These are phyloP conservation scores for Acanthosepion pharaonis DNA, from an alignment of 2,888 invertebrate species.

Conservation along the genomic window DNA sequence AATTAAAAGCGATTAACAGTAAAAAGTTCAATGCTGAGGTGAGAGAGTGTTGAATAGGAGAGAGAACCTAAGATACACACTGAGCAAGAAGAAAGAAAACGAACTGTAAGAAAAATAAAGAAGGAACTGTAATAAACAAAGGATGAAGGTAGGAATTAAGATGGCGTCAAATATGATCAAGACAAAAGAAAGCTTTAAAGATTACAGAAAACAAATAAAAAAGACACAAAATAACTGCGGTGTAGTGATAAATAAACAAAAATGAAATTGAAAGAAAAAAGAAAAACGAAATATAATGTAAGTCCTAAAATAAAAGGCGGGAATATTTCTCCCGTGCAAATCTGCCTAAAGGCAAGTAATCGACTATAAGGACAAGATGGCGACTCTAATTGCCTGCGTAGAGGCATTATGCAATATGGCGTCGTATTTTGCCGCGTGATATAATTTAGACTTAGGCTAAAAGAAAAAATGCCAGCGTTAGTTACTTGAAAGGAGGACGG, in stretches of 20 bases:
- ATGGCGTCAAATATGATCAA: conserved; percentile 3
- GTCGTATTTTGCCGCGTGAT: conserved; percentile 33
- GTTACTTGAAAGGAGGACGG: background rate
- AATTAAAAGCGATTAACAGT: no score
- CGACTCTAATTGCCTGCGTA: conserved; percentile 11
- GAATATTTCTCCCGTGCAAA: background rate
- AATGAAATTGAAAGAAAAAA: background rate
- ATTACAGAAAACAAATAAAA: background rate
- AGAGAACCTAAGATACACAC: no score
- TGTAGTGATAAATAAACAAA: background rate
- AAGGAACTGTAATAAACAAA: no score
- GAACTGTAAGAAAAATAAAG: background rate
- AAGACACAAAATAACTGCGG: background rate
- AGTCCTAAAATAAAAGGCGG: background rate
- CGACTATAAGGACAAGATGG: conserved; percentile 33
- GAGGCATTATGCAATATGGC: conserved; percentile 21
- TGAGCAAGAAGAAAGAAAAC: background rate
- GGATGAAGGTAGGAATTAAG: background rate
- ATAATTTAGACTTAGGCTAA: conserved; percentile 33
- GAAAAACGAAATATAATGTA: background rate
- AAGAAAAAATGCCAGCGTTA: conserved; percentile 25
- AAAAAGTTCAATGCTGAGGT: no score
- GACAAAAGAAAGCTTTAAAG: background rate
- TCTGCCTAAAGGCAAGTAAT: background rate
- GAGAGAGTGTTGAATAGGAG: no score